These are phyloP conservation scores for Dunckerocampus dactyliophorus DNA, from an alignment of 2,113 vertebrate species.

Conservation along the genomic window DNA sequence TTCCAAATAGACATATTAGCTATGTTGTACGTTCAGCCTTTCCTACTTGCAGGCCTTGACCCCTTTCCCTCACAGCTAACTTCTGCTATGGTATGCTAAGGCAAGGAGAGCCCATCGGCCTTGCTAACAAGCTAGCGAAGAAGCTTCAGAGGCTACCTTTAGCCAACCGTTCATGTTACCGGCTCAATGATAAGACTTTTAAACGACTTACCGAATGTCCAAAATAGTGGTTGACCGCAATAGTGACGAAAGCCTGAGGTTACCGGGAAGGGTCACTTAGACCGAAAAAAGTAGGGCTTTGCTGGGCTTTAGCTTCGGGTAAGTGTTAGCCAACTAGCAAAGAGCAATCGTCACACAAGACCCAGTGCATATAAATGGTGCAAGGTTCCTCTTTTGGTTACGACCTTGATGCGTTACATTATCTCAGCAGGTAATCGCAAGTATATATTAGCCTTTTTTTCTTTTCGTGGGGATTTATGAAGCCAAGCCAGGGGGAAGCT, in stretches of 20 bases:
- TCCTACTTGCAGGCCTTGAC: slow-evolving; percentile 51
- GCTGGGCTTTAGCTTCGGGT: slow-evolving; percentile 46
- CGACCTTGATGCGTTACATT: slow-evolving; percentile 69
- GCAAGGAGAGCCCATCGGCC: slow-evolving; percentile 50
- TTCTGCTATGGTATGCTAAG: slow-evolving; percentile 39
- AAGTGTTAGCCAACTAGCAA: slow-evolving; percentile 59
- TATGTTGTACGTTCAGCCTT: slow-evolving; percentile 5
- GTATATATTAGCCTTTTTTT: slow-evolving; percentile 17
- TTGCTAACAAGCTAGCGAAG: slow-evolving; percentile 30
- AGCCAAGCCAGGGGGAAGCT: slow-evolving; percentile 61
- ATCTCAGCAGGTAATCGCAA: slow-evolving; percentile 52
- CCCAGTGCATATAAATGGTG: slow-evolving; percentile 63
- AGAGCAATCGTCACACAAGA: slow-evolving; percentile 54
- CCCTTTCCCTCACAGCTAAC: slow-evolving; percentile 58
- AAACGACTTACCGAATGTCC: slow-evolving; percentile 64
- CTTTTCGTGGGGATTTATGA: slow-evolving; percentile 35
- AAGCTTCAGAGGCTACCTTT: slow-evolving; percentile 33
- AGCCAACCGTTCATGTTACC: slow-evolving; percentile 22
- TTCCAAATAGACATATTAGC: slow-evolving; percentile 10
- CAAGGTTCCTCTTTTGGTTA: slow-evolving; percentile 59
- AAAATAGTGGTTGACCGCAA: slow-evolving; percentile 39
- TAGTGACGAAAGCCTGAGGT: slow-evolving; percentile 9
- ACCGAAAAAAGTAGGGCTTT: slow-evolving; percentile 43
- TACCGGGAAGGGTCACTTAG: slow-evolving; percentile 20
- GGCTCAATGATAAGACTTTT: slow-evolving; percentile 10